These are phyloP conservation scores for Prionailurus viverrinus DNA, from an alignment of 2,113 vertebrate genomes.

Conservation along the genomic window DNA sequence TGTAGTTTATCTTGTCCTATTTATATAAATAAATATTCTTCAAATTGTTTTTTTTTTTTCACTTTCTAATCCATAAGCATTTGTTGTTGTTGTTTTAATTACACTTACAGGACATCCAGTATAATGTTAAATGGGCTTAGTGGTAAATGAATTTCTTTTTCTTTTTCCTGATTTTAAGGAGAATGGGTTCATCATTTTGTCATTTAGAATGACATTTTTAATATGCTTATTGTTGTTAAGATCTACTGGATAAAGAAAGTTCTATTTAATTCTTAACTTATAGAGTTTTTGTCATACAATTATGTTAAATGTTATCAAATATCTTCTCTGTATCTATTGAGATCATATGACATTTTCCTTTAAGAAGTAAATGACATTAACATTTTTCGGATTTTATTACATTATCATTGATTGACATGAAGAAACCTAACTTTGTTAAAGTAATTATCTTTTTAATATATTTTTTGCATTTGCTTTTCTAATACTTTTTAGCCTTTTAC, in stretches of 20 bases:
- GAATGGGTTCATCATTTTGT: neutral
- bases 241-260: neutral
- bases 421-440: neutral
- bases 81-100: neutral
- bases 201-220: neutral
- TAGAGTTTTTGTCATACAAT: neutral
- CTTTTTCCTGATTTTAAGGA: neutral
- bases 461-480: neutral
- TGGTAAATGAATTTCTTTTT: neutral
- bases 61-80: neutral
- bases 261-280: neutral
- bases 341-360: neutral
- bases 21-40: neutral
- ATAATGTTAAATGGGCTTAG: neutral
- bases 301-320: neutral
- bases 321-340: neutral
- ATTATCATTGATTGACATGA: neutral
- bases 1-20: neutral
- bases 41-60: neutral
- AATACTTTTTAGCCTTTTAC: neutral
- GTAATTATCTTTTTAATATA: neutral
- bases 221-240: neutral
- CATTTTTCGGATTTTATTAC: neutral
- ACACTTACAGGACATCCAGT: neutral
- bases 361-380: neutral